These are phyloP conservation scores for Psococerastis gibbosa DNA, from an alignment of 2,888 invertebrate species.

Conservation along the genomic window DNA sequence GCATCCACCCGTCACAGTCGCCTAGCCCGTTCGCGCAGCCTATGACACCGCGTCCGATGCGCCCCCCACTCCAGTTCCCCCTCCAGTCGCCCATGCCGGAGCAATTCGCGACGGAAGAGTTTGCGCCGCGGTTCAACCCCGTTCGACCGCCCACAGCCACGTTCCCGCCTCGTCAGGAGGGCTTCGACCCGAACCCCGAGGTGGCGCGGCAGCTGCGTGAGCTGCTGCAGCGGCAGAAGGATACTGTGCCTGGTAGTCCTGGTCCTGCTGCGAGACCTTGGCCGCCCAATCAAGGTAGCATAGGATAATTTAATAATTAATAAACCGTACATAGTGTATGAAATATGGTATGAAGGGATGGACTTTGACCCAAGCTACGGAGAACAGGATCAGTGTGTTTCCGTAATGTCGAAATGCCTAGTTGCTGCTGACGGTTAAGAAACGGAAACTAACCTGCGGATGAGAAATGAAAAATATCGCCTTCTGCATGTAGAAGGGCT, in stretches of 20 bases:
- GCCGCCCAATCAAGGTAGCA: not conserved
- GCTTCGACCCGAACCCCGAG: slow-evolving; percentile 21
- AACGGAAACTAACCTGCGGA: too few species aligned
- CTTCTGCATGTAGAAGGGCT: too few species aligned
- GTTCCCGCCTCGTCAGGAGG: slow-evolving; percentile 18
- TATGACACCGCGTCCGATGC: not conserved
- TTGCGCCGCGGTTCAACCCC: slow-evolving; percentile 27
- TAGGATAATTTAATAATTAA: too few species aligned
- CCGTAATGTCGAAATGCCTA: too few species aligned
- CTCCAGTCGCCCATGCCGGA: slow-evolving; percentile 16
- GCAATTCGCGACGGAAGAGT: slow-evolving; percentile 17
- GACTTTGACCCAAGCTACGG: too few species aligned
- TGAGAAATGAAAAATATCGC: too few species aligned
- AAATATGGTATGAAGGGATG: too few species aligned
- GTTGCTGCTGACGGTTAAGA: too few species aligned
- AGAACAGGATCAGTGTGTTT: too few species aligned
- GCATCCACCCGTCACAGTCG: slow-evolving; percentile 25
- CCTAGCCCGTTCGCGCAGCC: slow-evolving; percentile 23
- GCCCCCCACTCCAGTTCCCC: slow-evolving; percentile 14
- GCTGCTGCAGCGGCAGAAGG: slow-evolving; percentile 40
- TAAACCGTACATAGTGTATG: too few species aligned
- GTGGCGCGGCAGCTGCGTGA: slow-evolving; percentile 62
- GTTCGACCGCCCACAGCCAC: slow-evolving; percentile 28
- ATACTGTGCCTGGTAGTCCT: not conserved
- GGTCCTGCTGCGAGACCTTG: not conserved